Conservation (phyloP, 2,888 invertebrate species). For the Lottia gigantea region DNA sequence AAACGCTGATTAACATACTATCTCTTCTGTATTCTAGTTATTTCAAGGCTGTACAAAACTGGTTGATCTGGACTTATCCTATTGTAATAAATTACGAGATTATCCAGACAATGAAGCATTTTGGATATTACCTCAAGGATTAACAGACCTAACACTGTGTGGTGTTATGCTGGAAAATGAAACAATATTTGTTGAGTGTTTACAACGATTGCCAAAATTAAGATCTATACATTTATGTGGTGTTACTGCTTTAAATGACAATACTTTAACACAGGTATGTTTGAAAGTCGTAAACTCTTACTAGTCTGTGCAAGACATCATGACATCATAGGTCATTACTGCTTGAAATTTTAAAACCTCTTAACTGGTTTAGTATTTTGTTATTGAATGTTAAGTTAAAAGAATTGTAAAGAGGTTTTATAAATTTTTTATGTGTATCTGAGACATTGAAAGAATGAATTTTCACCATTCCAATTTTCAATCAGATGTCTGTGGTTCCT, state of each 20-base stretch:
- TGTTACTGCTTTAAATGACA: slow-evolving; percentile 56
- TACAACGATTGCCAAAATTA: slow-evolving; percentile 49
- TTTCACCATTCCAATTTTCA: no score
- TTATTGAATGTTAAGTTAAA: no score
- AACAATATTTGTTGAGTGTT: slow-evolving; percentile 51
- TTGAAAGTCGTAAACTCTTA: no score
- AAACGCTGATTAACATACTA: neutral
- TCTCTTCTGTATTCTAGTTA: slow-evolving; percentile 40
- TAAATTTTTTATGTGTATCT: no score
- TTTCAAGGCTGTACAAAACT: slow-evolving; percentile 53
- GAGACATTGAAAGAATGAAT: no score
- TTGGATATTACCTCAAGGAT: slow-evolving; percentile 53
- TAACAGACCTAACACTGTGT: slow-evolving; percentile 55
- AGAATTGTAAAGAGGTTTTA: no score
- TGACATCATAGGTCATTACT: no score
- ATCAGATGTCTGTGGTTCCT: no score
- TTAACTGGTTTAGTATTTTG: no score
- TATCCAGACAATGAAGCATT: slow-evolving; percentile 47
- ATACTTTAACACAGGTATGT: slow-evolving; percentile 53
- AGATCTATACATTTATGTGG: slow-evolving; percentile 55
- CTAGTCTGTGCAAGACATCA: no score
- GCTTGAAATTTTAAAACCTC: no score
- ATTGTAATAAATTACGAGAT: slow-evolving; percentile 49
- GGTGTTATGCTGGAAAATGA: slow-evolving; percentile 54
- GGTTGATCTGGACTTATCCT: slow-evolving; percentile 56